These are phyloP conservation scores for Limnephilus auricula DNA, from an alignment of 2,888 invertebrate species.

Conservation along the genomic window DNA sequence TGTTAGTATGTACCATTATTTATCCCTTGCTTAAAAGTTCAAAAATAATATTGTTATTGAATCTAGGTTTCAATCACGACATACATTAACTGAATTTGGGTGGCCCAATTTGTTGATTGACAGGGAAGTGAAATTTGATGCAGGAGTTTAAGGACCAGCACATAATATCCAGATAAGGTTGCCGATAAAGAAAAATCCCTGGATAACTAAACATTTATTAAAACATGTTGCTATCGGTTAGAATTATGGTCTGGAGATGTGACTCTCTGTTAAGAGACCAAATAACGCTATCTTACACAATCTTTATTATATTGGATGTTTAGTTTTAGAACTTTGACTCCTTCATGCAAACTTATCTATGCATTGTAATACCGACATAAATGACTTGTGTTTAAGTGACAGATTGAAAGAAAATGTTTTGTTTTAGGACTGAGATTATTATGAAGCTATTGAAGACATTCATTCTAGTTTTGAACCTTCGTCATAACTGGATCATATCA, in stretches of 20 bases:
- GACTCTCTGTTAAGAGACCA: background rate
- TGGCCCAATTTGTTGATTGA: background rate
- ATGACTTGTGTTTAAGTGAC: background rate
- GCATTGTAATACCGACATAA: background rate
- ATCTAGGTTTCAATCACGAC: background rate
- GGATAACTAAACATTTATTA: background rate
- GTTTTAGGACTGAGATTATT: background rate
- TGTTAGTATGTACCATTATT: background rate
- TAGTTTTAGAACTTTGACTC: background rate
- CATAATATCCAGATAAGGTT: background rate
- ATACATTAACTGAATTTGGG: background rate
- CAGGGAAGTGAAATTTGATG: too few species aligned
- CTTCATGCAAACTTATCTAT: background rate
- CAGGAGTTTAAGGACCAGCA: background rate
- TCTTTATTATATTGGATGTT: background rate
- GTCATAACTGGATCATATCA: background rate
- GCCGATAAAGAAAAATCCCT: background rate
- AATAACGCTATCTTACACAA: background rate
- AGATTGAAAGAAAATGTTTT: background rate
- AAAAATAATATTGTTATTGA: background rate
- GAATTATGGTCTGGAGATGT: background rate
- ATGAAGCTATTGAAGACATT: background rate
- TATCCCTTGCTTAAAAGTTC: background rate
- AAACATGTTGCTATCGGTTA: background rate
- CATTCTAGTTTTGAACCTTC: background rate